These are phyloP conservation scores for Himalopsyche tibetana DNA, from an alignment of 2,888 invertebrate genomes.

Conservation along the genomic window DNA sequence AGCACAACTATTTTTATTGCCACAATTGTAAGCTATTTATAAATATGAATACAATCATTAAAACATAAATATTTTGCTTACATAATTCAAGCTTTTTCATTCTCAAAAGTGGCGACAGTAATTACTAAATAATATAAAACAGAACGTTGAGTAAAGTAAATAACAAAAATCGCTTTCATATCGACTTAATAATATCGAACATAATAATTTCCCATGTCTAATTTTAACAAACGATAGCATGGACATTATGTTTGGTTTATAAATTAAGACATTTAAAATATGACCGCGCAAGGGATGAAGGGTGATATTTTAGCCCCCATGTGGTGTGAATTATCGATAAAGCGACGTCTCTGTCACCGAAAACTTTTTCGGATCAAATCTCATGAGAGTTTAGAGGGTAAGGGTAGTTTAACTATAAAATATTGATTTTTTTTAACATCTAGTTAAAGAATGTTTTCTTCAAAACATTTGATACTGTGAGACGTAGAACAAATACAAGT, in stretches of 20 bases:
- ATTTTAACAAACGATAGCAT: background rate
- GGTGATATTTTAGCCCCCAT: constrained; percentile 6
- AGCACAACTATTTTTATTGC: too few species aligned
- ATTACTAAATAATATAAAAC: too few species aligned
- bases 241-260: background rate
- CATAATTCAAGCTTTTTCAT: too few species aligned
- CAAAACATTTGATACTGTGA: background rate
- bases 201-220: too few species aligned
- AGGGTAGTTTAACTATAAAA: background rate
- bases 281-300: background rate
- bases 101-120: too few species aligned
- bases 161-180: too few species aligned
- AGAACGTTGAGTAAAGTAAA: too few species aligned
- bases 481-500: background rate
- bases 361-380: constrained; percentile 24
- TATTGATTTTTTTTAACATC: constrained; percentile 33
- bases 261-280: constrained; percentile 6
- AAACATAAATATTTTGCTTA: too few species aligned
- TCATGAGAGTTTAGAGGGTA: background rate
- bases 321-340: constrained; percentile 26
- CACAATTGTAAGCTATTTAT: too few species aligned
- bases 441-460: background rate
- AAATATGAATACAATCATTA: too few species aligned
- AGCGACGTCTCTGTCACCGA: constrained; percentile 3
- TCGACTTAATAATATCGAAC: too few species aligned